Conservation (phyloP, 2,113 vertebrate genomes). For the Thunnus thynnus region DNA sequence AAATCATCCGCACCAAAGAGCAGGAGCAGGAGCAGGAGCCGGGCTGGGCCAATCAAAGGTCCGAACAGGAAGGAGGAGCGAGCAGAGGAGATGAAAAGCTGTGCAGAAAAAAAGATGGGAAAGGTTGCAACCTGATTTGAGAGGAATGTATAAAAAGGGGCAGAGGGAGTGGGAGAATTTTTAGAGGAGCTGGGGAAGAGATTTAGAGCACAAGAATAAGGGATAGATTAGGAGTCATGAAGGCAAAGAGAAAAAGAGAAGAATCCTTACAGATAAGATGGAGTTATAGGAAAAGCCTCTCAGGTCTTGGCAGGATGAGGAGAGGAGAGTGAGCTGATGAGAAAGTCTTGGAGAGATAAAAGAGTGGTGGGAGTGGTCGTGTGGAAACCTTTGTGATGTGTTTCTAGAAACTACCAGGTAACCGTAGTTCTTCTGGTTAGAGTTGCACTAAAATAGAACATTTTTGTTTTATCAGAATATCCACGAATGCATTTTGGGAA, state of each 20-base stretch:
- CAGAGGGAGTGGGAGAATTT: slow-evolving; percentile 12
- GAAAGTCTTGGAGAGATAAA: slow-evolving; percentile 12
- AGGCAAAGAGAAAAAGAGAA: slow-evolving; percentile 17
- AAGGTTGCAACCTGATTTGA: slow-evolving; percentile 11
- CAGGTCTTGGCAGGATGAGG: slow-evolving; percentile 32
- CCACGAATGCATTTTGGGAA: neutral
- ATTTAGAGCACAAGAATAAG: slow-evolving; percentile 13
- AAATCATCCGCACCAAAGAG: slow-evolving; percentile 50
- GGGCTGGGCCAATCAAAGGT: slow-evolving; percentile 34
- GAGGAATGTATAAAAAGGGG: neutral
- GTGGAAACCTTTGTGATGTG: neutral
- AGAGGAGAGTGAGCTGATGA: slow-evolving; percentile 1
- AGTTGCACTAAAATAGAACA: neutral
- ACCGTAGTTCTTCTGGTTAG: neutral
- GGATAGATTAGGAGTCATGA: slow-evolving; percentile 29
- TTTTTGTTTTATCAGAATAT: neutral
- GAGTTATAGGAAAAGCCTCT: slow-evolving; percentile 40
- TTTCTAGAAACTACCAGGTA: slow-evolving; percentile 30
- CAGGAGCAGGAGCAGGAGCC: slow-evolving; percentile 30
- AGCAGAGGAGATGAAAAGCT: neutral
- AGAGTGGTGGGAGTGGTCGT: neutral
- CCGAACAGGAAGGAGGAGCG: slow-evolving; percentile 18
- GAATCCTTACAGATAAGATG: slow-evolving; percentile 43
- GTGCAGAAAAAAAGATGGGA: neutral
- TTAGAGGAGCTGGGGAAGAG: neutral